Percentiles rank a stretch among this genome's conserved stretches.
Conservation (phyloP, 2,888 invertebrate species). For the Teleogryllus oceanicus region DNA sequence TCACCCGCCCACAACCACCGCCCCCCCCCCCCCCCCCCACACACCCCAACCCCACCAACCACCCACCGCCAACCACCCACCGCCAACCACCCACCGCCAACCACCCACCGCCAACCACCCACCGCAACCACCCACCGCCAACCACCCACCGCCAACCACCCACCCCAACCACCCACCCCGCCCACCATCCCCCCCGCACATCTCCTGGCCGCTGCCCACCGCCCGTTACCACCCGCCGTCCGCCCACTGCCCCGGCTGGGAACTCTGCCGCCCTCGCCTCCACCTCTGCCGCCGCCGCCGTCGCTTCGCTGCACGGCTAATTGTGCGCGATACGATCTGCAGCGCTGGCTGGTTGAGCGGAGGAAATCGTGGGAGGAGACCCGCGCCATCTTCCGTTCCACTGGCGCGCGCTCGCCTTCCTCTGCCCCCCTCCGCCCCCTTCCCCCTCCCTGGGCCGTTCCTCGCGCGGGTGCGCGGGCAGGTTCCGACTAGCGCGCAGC, state of each 20-base stretch:
- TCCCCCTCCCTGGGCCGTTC: background rate
- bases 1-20: no score
- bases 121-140: no score
- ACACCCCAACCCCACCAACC: no score
- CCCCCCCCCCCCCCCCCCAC: no score
- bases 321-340: constrained; percentile 2
- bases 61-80: no score
- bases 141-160: no score
- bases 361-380: constrained; percentile 18
- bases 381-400: constrained; percentile 18
- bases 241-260: background rate
- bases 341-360: constrained; percentile 9
- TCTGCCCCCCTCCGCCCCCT: background rate
- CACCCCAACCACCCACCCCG: no score
- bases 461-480: background rate
- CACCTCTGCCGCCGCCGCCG: background rate
- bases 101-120: no score
- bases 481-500: background rate
- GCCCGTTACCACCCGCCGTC: background rate
- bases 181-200: no score
- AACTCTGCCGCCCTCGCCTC: background rate
- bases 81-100: no score
- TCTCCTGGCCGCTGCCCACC: no score
- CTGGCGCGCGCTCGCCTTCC: background rate
- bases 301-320: background rate